These are phyloP conservation scores for Holotrichia oblita DNA, from an alignment of 1,140 invertebrate species.

Conservation along the genomic window DNA sequence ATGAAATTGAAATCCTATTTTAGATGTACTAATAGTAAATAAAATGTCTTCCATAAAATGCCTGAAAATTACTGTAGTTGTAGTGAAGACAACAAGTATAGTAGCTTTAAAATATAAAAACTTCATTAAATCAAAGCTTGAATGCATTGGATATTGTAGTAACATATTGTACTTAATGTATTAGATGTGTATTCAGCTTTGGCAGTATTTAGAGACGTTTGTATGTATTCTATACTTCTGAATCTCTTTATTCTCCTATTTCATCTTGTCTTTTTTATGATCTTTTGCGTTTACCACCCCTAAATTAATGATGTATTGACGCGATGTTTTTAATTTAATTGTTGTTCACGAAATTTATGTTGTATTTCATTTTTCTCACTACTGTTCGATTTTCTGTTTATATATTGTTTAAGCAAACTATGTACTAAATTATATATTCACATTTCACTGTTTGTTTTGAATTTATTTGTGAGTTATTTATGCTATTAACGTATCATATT, in stretches of 20 bases:
- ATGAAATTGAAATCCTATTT: too few relatives aligned
- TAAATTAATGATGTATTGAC: slow-evolving; percentile 9
- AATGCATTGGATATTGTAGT: background rate
- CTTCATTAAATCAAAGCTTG: slow-evolving; percentile 22
- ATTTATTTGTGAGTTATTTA: slow-evolving; percentile 41
- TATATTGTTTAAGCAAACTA: background rate
- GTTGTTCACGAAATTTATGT: slow-evolving; percentile 13
- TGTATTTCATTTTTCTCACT: slow-evolving; percentile 18
- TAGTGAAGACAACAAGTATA: too few relatives aligned
- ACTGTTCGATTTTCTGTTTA: slow-evolving; percentile 20
- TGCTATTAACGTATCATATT: slow-evolving; percentile 43
- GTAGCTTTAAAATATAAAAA: background rate
- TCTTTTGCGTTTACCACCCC: background rate
- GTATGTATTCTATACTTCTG: slow-evolving; percentile 1
- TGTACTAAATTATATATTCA: slow-evolving; percentile 31
- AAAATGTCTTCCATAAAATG: too few relatives aligned
- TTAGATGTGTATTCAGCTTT: background rate
- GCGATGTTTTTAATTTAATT: background rate
- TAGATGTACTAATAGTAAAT: too few relatives aligned
- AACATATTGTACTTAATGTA: background rate
- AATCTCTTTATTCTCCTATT: slow-evolving; percentile 10
- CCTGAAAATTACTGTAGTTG: too few relatives aligned
- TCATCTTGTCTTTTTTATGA: slow-evolving; percentile 12
- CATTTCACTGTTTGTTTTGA: slow-evolving; percentile 32
- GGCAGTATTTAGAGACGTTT: background rate